A percentile compares a stretch with the other conserved stretches of the same genome.
Conservation (phyloP, 35 echinoderm and acorn worm species). For the Lytechinus variegatus region DNA sequence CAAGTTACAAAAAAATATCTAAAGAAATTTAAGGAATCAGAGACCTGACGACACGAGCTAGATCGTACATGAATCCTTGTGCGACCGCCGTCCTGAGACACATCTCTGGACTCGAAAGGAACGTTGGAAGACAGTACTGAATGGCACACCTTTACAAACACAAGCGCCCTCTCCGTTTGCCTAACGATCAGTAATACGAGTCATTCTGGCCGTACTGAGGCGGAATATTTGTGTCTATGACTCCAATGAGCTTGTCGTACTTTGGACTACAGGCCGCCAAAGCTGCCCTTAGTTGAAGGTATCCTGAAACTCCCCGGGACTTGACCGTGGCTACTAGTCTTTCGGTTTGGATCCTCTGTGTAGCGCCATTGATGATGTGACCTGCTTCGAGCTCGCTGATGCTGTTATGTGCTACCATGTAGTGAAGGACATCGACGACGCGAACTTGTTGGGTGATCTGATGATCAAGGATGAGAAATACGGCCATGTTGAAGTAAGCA, state of each 20-base stretch:
- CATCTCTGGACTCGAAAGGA: neutral
- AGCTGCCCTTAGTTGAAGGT: slow-evolving; percentile 41
- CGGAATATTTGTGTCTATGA: slow-evolving; percentile 52
- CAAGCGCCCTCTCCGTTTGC: neutral
- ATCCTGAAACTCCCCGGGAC: slow-evolving; percentile 9
- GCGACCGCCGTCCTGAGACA: neutral
- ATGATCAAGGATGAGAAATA: slow-evolving; percentile 42
- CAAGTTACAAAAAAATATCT: too few relatives aligned
- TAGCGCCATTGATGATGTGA: slow-evolving; percentile 16
- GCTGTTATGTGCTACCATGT: neutral
- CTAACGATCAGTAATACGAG: slow-evolving; percentile 11
- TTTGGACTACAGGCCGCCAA: slow-evolving; percentile 19
- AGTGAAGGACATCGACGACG: slow-evolving; percentile 34
- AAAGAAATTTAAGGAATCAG: neutral
- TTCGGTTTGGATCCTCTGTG: slow-evolving; percentile 25
- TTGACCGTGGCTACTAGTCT: slow-evolving; percentile 35
- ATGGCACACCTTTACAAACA: neutral
- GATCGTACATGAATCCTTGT: neutral
- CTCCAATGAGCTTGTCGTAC: slow-evolving; percentile 26
- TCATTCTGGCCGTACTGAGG: slow-evolving; percentile 10
- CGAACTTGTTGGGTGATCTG: slow-evolving; percentile 8
- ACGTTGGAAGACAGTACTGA: slow-evolving; percentile 17
- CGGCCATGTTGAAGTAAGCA: slow-evolving; percentile 45
- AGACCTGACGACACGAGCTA: neutral
- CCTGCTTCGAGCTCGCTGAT: neutral